Evolutionary conservation across 2,888 invertebrate species (phyloP), one percentile per base, ranked within the genome.

Genomic region (Chrysolina oricalcia): DNA sequence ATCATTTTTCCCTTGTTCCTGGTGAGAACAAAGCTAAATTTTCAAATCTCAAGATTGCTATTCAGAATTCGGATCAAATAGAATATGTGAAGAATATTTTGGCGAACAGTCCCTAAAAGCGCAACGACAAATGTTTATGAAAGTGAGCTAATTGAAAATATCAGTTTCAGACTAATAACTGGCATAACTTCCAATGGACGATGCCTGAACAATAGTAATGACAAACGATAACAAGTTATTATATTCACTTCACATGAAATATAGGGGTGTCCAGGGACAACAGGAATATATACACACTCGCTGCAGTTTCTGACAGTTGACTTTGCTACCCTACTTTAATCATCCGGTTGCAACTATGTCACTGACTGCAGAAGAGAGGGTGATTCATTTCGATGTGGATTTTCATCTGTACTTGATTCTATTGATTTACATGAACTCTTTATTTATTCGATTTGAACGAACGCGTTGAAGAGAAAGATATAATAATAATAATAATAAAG

Each of bases 151-250:
- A 75, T 70, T 13, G 70, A 66, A 75, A 73, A 75, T 70, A 76
- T 76, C 73, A 69, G 63, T 74, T 74, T 74, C 74, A 72, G 71
- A 59, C 68, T 65, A 63, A 72, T 77, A 76, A 75, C 75, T 76
- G 75, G 65, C 68, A 66, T 68, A 74, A 74, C 74, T 78, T 78
- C 74, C 73, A 79, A 74, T 78, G 75, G 78, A 79, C 78, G 75
- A 77, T 71, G 67, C 76, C 76, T 80, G 77, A 80, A 81, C 78
- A 80, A 80, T 80, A 77, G 77, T 81, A 81, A 80, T 81, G 81
- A 82, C 81, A 81, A 82, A 82, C 80, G 81, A 78, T 82, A 82
- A 82, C 82, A 82, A 81, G 81, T 81, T 81, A 82, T 82, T 82
- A 82, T 80, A 82, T 80, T 78, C 80, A 78, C 78, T 78, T 76